A percentile compares a stretch with the other conserved stretches of the same genome.
Conservation (phyloP, 2,888 invertebrate species). For the Brenthis hecate region DNA sequence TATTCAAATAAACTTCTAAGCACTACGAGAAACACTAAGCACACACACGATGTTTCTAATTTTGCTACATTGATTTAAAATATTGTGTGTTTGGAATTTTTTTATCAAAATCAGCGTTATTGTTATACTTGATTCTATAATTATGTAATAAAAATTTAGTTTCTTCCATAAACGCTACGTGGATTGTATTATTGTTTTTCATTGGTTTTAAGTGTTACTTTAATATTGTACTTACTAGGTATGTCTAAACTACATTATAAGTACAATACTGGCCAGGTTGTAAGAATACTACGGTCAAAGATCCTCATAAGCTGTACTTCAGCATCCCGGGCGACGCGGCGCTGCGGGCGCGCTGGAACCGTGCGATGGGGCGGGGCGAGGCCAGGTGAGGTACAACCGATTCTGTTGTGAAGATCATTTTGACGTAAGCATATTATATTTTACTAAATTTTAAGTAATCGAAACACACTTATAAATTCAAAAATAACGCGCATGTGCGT, state of each 20-base stretch:
- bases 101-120: too few species aligned
- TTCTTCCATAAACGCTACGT: too few species aligned
- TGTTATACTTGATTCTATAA: too few species aligned
- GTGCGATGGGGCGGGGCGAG: constrained; percentile 2
- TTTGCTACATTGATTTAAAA: too few species aligned
- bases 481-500: too few species aligned
- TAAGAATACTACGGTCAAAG: constrained; percentile 16
- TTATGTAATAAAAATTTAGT: too few species aligned
- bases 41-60: too few species aligned
- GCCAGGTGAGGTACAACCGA: not conserved
- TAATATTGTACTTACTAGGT: not conserved
- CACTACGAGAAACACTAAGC: too few species aligned
- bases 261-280: constrained; percentile 10
- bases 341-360: constrained; percentile 7
- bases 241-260: constrained; percentile 12
- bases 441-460: not conserved
- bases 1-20: too few species aligned
- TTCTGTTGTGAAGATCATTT: constrained; percentile 25
- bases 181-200: not conserved
- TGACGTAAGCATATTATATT: constrained; percentile 11
- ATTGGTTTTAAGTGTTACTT: too few species aligned
- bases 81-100: too few species aligned
- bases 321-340: not conserved
- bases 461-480: too few species aligned
- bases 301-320: constrained; percentile 18